Evolutionary conservation across 2,113 vertebrate genomes (phyloP), one percentile per base, ranked within the genome.

Genomic region (Hippocampus zosterae): DNA sequence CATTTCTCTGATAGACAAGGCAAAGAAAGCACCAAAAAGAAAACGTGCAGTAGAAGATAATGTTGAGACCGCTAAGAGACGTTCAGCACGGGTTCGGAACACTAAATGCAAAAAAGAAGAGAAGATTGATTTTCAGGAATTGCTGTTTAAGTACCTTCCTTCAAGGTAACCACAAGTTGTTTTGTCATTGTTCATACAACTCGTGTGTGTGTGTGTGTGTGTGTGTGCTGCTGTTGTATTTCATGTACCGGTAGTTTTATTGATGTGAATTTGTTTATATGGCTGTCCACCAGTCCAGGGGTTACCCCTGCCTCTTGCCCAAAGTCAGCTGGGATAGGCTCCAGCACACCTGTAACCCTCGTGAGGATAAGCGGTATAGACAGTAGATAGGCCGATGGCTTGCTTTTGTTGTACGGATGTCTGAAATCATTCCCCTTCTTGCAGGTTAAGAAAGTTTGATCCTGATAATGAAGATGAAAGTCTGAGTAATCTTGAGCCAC

Each of bases 101-200:
- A 99, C 97, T 55, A 98, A 95, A 74, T 96, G 95, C 88, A 99
- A 99, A 72, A 99, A 98, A 64, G 97, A 99, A 65, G 97, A 98
- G 88, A 98, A 96, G 72, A 94, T 99, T 10, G 97, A 99, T 74
- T 98, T 99, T 80, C 97, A 98, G 72, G 97, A 98, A 68, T 90
- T 99, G 11, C 89, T 99, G 71, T 91, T 94, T 66, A 99, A 99
- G 78, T 96, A 96, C 75, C 88, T 99, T n/a, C 97, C 97, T 0
- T 93, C 96, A 69, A 95, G 97, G 97, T 69, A 59, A 25, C 25
- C 27, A 7, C 42, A n/a, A 48, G 29, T 27, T 40, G 19, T 41
- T 13, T 11, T 23, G 52, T 55, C 23, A 59, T 16, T 25, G 8
- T 25, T 25, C 18, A 3, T 19, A 19, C 8, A 27, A 37, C 27